A percentile compares a stretch with the other conserved stretches of the same genome.
These are phyloP conservation scores for Zaprionus capensis DNA, from an alignment of 1,140 invertebrate genomes.

Conservation along the genomic window DNA sequence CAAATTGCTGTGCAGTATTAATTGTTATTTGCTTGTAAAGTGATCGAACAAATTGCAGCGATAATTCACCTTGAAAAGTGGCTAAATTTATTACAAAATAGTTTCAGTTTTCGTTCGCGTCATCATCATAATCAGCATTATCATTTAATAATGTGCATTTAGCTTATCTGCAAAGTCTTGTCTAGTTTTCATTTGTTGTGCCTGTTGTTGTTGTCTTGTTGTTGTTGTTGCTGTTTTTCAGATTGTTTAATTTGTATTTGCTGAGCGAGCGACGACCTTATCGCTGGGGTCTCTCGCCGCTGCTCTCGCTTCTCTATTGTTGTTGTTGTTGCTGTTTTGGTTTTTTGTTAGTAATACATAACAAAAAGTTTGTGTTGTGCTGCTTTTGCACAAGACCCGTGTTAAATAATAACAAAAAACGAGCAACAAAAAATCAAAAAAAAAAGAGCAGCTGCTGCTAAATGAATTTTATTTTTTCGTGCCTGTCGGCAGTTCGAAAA, in stretches of 20 bases:
- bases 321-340: conserved; percentile 44
- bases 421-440: background rate
- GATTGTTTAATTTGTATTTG: conserved; percentile 71
- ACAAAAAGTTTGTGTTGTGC: conserved; percentile 39
- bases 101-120: conserved; percentile 37
- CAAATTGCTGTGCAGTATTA: background rate
- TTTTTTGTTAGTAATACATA: conserved; percentile 65
- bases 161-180: conserved; percentile 61
- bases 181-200: conserved; percentile 29
- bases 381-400: conserved; percentile 53
- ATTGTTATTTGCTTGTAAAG: conserved; percentile 57
- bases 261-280: conserved; percentile 54
- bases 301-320: conserved; percentile 48
- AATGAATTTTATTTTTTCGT: conserved; percentile 66
- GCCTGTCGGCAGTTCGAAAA: conserved; percentile 54
- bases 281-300: conserved; percentile 36
- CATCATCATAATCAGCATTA: conserved; percentile 61
- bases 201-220: conserved; percentile 1
- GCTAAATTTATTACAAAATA: conserved; percentile 22
- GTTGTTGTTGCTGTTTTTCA: conserved; percentile 39
- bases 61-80: conserved; percentile 25
- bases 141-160: conserved; percentile 69
- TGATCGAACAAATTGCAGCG: conserved; percentile 39
- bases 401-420: conserved; percentile 76
- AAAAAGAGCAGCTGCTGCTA: conserved; percentile 55